Percentiles rank a stretch among this genome's conserved stretches.
Conservation (phyloP, 2,113 vertebrate species). For the Cettia cetti region DNA sequence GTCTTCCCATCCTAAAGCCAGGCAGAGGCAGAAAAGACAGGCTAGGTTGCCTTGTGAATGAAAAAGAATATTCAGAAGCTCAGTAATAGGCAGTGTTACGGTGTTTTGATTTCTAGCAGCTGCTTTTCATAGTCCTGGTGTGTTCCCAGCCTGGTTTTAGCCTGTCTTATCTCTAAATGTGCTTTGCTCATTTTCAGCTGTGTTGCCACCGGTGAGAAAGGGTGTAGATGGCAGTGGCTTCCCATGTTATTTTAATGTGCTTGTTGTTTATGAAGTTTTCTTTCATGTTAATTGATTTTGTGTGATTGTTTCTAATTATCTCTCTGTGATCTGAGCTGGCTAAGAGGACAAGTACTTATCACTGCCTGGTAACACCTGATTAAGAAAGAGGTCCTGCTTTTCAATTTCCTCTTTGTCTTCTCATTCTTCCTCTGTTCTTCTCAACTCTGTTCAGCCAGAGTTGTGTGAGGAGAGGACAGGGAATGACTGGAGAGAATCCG, state of each 20-base stretch:
- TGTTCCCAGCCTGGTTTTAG: neutral
- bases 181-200: neutral
- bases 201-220: neutral
- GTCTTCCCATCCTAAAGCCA: neutral
- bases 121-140: neutral
- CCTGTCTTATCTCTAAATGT: neutral
- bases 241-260: neutral
- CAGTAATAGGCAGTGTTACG: fast-evolving
- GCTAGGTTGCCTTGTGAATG: neutral
- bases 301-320: neutral
- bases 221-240: neutral
- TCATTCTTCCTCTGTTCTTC: neutral
- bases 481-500: neutral
- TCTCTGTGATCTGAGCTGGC: neutral
- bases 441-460: fast-evolving
- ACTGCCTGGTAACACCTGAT: neutral
- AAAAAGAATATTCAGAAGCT: neutral
- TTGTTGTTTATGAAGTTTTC: neutral
- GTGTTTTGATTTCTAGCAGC: neutral
- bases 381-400: neutral
- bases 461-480: neutral
- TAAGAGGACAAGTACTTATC: neutral
- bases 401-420: neutral
- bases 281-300: neutral
- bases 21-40: neutral